Evolutionary conservation across 2,888 invertebrate species (phyloP), one percentile per base, ranked within the genome.

Genomic region (Nephrotoma flavescens): DNA sequence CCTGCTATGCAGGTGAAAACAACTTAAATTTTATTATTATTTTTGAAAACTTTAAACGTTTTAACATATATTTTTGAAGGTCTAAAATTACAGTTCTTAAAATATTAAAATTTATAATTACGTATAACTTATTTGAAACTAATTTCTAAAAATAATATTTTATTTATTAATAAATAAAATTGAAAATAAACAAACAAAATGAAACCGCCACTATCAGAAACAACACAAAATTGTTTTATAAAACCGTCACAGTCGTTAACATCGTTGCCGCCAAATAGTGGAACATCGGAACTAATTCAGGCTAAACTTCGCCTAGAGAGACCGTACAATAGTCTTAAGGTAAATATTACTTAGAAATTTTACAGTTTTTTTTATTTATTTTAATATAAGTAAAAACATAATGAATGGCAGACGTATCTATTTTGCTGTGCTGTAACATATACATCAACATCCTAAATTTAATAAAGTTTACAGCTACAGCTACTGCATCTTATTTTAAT

Each of bases 251-350:
- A 91, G 88, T 97, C 97, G 89, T 93, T 97, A 93, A 96, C 96
- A 90, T 96, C 96, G 90, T 93, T 97, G 91, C 94, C 95, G 89
- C 95, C 94, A 89, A 93, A 93, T 90, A 93, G 93, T 89, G 92
- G 91, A 47, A 92, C 92, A 89, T 90, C 91, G 88, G 91, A 92
- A 87, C 91, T 92, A 88, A 93, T 90, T 90, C 92, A 91, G 88
- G 93, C 90, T 90, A 92, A 91, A 90, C 92, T 92, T 90, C 92
- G 90, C 88, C n/a, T 93, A 89, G 95, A 96, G 92, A 93, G 96
- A 90, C 96, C 96, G 86, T 97, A 96, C 92, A 96, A 96, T 92
- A 96, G 96, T 92, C 94, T 97, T 89, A 96, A 92, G 91, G 92
- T 92, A 88, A 91, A 90, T 86, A 31, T 31, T 31, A 31, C 1